Evolutionary conservation across 2,113 vertebrate genomes (phyloP), one percentile per base, ranked within the genome.

Genomic region (Tauraco erythrolophus): DNA sequence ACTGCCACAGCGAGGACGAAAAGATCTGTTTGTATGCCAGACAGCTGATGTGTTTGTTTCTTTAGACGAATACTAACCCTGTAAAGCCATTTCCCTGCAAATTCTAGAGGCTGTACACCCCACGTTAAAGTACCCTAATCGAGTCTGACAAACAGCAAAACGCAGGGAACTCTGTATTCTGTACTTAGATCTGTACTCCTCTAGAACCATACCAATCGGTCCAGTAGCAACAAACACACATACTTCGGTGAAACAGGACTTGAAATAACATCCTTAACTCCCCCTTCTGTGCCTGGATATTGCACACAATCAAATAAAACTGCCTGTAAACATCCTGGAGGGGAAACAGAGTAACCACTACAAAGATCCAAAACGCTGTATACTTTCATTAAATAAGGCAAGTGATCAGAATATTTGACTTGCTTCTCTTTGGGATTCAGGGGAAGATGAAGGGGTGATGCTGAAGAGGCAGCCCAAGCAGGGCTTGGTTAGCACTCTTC

Each of bases 11-110:
- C 66, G 13, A 21, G n/a, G 14, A 21, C 25, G 3, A 4, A 19
- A 56, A 62, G 9, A 35, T 21, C 27, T 33, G 27, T 5, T 19
- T 13, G 8, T 9, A 43, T 2, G 13, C 50, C 31, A 0, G 0
- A 0, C 19, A 0, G 8, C 28, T 50, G 35, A 43, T 2, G 0
- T 0, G 0, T 10, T 21, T 70, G 46, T 56, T 33, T 3, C 13
- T 31, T 28, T 23, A 45, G 4, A n/a, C 2, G 65, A 82, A 68
- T 2, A 6, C 14, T 25, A n/a, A 56, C 4, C 64, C 72, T 17
- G 3, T 2, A 28, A 71, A 41, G 17, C 6, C 41, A 19, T 57
- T 70, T 68, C 15, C 1, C 1, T 56, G 11, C 19, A n/a, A 48
- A 50, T 2, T 46, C 0, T 8, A 16, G 8, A 76, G 48, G 39